These are phyloP conservation scores for Centruroides sculpturatus DNA, from an alignment of 1,140 invertebrate genomes.

Conservation along the genomic window DNA sequence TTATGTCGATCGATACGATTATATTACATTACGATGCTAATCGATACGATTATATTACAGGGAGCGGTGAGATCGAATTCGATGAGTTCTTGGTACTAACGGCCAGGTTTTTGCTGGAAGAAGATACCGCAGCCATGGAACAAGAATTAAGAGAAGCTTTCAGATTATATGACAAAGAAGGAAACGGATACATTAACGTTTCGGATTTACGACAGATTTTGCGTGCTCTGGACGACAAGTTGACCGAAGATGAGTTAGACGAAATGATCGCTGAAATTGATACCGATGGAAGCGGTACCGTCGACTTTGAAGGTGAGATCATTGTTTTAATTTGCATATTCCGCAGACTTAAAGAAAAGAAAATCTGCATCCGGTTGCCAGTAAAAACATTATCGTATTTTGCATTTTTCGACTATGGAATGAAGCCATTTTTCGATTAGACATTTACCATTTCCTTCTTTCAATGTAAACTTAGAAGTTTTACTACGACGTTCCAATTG, in stretches of 20 bases:
- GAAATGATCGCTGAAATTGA: conserved; percentile 95
- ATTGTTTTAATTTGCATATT: conserved; percentile 14
- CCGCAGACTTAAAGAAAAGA: background rate
- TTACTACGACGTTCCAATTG: too few relatives aligned
- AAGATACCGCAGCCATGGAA: conserved; percentile 85
- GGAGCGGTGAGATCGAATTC: conserved; percentile 85
- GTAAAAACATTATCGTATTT: background rate
- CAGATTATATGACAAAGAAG: conserved; percentile 58
- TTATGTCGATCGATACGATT: background rate
- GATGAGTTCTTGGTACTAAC: conserved; percentile 86
- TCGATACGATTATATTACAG: conserved; percentile 31
- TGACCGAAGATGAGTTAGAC: conserved; percentile 79
- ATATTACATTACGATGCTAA: conserved; percentile 30
- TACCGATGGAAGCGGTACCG: conserved; percentile 77
- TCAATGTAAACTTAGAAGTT: too few relatives aligned
- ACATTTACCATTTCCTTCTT: background rate
- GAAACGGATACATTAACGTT: conserved; percentile 90
- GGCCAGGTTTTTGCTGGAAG: conserved; percentile 86
- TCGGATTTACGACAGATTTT: conserved; percentile 80
- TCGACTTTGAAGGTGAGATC: conserved; percentile 55
- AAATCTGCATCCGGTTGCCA: too few relatives aligned
- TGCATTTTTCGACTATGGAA: background rate
- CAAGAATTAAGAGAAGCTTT: conserved; percentile 87
- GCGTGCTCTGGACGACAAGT: conserved; percentile 76
- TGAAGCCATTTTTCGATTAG: background rate